Evolutionary conservation across 2,113 vertebrate species (phyloP), one percentile per base, ranked within the genome.

Genomic region (Neoarius graeffei): DNA sequence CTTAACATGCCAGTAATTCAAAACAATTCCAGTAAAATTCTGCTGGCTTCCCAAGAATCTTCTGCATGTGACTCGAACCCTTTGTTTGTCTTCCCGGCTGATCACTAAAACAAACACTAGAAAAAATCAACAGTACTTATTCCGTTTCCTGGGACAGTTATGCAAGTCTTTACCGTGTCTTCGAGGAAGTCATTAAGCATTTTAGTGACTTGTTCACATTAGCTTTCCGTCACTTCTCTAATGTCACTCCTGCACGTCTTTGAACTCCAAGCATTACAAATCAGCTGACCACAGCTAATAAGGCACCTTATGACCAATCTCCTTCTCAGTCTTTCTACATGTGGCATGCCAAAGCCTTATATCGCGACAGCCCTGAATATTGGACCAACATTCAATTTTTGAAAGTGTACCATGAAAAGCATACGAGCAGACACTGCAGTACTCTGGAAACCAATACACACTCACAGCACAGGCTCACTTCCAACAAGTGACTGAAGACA

Each of bases 181-280:
- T 54, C 4, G 6, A 5, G 52, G 13, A 54, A 30, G 19, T n/a
- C 35, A 5, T 66, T 25, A 35, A 69, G 8, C 19, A 66, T 52
- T 52, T 83, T 54, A 42, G 6, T 7, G 64, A 69, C 25, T 62
- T 2, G 11, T 82, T 83, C 25, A 25, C 60, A 19, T 59, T 82
- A 59, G 82, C 71, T 87, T 79, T 30, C 20, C n/a, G 42, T 77
- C 80, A 86, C 86, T 85, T 86, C 84, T 59, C 79, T 80, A 71
- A 89, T 80, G 67, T 89, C 25, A 59, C 52, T 48, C 27, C 87
- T 66, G 86, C 57, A 86, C 84, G 79, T 81, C 77, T 82, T 62
- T 17, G 56, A 87, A 87, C n/a, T 84, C 82, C 62, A 89, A 88
- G 79, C 82, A 81, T 88, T 77, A 19, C 85, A 86, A 88, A 90